These are phyloP conservation scores for Synanthedon vespiformis DNA, from an alignment of 2,888 invertebrate species.

Conservation along the genomic window DNA sequence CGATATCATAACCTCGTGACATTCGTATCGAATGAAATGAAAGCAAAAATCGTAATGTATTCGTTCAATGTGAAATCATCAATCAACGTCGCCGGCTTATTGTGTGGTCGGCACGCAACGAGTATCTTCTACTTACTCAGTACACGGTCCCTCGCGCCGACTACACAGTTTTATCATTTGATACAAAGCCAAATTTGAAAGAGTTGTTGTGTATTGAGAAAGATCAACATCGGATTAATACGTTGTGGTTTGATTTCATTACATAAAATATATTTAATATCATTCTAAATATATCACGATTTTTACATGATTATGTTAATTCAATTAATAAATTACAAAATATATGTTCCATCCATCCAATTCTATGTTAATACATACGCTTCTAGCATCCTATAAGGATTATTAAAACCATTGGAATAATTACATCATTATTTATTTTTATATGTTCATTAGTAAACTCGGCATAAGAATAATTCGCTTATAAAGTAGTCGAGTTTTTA, in stretches of 20 bases:
- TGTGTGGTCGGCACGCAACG: slow-evolving; percentile 67
- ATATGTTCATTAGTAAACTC: too few species aligned
- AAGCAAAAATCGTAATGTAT: slow-evolving; percentile 71
- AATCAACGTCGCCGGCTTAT: slow-evolving; percentile 65
- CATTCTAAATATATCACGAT: too few species aligned
- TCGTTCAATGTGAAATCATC: slow-evolving; percentile 64
- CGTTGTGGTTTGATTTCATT: not conserved
- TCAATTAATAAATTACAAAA: too few species aligned
- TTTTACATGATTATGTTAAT: too few species aligned
- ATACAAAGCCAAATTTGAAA: slow-evolving; percentile 35
- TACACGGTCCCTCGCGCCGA: slow-evolving; percentile 31
- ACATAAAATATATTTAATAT: not conserved
- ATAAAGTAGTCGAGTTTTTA: too few species aligned
- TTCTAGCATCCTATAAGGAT: too few species aligned
- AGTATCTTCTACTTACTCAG: slow-evolving; percentile 21
- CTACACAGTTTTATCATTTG: slow-evolving; percentile 45
- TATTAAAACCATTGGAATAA: too few species aligned
- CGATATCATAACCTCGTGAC: slow-evolving; percentile 69
- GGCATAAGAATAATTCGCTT: too few species aligned
- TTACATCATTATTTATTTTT: too few species aligned
- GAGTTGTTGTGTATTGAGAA: slow-evolving; percentile 14
- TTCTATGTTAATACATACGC: too few species aligned
- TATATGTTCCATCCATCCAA: too few species aligned
- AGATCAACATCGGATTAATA: not conserved
- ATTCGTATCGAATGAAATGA: slow-evolving; percentile 63